phyloP scores from a whole-genome alignment of 1,140 invertebrate genomes.

The Harpegnathos saltator region DNA sequence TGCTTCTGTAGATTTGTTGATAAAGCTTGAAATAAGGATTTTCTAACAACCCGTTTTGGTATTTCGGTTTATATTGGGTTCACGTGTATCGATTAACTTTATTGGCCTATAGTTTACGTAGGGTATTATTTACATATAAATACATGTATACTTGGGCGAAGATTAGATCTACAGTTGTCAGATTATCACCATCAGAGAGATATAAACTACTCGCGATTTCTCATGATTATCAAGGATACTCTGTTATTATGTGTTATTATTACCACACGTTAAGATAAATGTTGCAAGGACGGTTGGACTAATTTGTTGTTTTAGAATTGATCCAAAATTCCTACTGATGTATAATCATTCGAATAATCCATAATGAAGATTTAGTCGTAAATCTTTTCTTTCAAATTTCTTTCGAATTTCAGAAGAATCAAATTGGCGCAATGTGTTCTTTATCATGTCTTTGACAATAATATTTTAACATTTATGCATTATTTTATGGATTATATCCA shows the following conservation, averaged over 20 bases:
- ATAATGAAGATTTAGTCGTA: conserved; percentile 15
- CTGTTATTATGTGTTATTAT: background rate
- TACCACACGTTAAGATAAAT: conserved; percentile 24
- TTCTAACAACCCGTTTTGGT: conserved; percentile 14
- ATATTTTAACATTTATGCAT: conserved; percentile 23
- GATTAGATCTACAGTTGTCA: conserved; percentile 65
- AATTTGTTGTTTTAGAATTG: conserved; percentile 10
- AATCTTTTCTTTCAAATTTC: background rate
- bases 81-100: conserved; percentile 52
- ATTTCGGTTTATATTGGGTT: conserved; percentile 32
- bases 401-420: conserved; percentile 2
- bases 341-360: background rate
- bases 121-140: conserved; percentile 80
- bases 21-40: conserved; percentile 3
- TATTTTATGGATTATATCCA: no score
- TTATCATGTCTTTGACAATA: conserved; percentile 2
- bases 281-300: conserved; percentile 14
- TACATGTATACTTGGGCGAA: conserved; percentile 68
- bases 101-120: conserved; percentile 69
- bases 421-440: conserved; percentile 8
- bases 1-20: conserved; percentile 15
- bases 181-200: conserved; percentile 63
- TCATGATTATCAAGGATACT: conserved; percentile 40
- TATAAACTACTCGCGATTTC: conserved; percentile 14
- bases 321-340: background rate